These are phyloP conservation scores for Megaceryle torquata DNA, from an alignment of 2,113 vertebrate genomes.

Conservation along the genomic window DNA sequence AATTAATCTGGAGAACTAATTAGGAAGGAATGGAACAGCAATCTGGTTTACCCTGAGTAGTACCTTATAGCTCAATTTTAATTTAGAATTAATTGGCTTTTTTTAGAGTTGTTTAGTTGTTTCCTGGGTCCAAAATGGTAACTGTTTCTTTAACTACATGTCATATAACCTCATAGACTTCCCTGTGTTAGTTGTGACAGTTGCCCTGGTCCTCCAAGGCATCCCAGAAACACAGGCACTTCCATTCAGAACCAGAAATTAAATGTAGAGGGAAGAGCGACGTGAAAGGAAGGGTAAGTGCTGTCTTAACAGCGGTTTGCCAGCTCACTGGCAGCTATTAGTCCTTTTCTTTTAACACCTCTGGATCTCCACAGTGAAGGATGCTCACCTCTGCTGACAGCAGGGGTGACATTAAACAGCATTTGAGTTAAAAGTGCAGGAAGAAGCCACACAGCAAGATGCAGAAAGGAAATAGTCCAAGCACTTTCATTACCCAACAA, in stretches of 20 bases:
- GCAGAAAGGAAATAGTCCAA: not conserved
- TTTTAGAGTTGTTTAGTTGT: not conserved
- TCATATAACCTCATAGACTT: not conserved
- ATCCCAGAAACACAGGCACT: not conserved
- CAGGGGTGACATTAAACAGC: rapidly evolving
- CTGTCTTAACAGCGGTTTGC: not conserved
- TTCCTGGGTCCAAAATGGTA: not conserved
- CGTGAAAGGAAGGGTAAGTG: not conserved
- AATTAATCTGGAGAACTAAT: not conserved
- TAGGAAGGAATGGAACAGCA: not conserved
- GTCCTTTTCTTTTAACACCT: not conserved
- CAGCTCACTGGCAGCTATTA: not conserved
- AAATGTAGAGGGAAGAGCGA: not conserved
- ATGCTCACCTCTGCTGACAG: not conserved
- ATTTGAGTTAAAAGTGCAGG: not conserved
- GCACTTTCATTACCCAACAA: not conserved
- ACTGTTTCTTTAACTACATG: not conserved
- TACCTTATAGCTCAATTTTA: not conserved
- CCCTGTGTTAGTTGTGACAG: not conserved
- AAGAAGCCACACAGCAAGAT: not conserved
- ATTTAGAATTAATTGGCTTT: not conserved
- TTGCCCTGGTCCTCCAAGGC: not conserved
- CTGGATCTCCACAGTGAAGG: not conserved
- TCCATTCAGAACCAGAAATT: not conserved
- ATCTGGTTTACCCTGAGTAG: not conserved